Conservation (phyloP, 2,888 invertebrate species). For the Troides oblongomaculatus region DNA sequence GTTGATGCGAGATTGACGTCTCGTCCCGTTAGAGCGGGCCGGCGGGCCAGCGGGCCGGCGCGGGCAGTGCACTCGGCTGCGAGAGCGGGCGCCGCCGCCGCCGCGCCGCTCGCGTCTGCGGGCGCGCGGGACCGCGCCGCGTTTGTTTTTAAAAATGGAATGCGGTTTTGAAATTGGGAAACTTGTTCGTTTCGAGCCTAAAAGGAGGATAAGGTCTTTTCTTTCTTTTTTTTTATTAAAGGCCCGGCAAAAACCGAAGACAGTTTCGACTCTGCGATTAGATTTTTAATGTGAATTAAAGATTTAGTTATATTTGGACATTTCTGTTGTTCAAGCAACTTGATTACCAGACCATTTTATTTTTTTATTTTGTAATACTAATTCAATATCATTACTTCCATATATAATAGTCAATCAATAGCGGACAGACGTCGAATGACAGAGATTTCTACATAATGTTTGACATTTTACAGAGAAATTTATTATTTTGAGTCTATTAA, state of each 20-base stretch:
- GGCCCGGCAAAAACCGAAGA: slow-evolving; percentile 17
- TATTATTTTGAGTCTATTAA: no score
- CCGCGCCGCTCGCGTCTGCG: slow-evolving; percentile 62
- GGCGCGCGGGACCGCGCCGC: slow-evolving; percentile 44
- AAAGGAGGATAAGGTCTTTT: slow-evolving; percentile 49
- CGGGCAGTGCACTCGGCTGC: slow-evolving; percentile 59
- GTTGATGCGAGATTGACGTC: slow-evolving; percentile 69
- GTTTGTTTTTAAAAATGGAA: slow-evolving; percentile 62
- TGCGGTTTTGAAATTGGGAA: slow-evolving; percentile 64
- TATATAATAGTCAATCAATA: no score
- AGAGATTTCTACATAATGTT: no score
- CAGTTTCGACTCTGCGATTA: slow-evolving; percentile 13
- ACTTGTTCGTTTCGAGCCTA: slow-evolving; percentile 55
- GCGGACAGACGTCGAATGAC: no score
- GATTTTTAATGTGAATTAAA: background rate
- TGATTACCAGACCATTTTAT: no score
- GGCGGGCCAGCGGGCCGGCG: slow-evolving; percentile 51
- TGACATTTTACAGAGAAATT: no score
- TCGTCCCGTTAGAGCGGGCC: slow-evolving; percentile 62
- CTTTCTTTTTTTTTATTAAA: slow-evolving; percentile 36
- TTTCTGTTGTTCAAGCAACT: no score
- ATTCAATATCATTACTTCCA: no score
- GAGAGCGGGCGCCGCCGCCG: slow-evolving; percentile 62
- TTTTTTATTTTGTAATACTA: no score
- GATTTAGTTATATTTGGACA: no score